Percentiles rank a stretch among this genome's conserved stretches.
These are phyloP conservation scores for Rhodinocichla rosea DNA, from an alignment of 2,113 vertebrate genomes.

Conservation along the genomic window DNA sequence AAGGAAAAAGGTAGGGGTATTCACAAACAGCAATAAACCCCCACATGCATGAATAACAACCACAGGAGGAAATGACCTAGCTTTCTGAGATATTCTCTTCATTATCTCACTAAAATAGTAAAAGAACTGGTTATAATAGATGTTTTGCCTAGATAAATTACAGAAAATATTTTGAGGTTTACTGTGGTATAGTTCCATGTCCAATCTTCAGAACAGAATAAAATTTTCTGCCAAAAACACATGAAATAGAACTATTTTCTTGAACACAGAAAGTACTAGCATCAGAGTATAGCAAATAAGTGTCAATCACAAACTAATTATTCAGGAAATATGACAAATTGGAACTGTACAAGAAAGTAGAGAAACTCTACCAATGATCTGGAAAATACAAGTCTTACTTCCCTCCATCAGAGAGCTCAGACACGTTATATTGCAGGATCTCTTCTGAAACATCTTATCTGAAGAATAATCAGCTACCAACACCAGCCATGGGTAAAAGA, in stretches of 20 bases:
- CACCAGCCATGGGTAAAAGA: not conserved
- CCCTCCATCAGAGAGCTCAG: not conserved
- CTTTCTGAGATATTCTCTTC: not conserved
- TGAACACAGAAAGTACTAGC: not conserved
- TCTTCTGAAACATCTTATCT: not conserved
- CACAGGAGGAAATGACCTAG: not conserved
- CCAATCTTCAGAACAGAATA: not conserved
- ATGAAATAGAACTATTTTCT: not conserved
- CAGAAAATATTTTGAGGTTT: not conserved
- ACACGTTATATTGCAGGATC: not conserved
- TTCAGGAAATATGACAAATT: not conserved
- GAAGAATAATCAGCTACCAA: not conserved
- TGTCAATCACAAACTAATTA: not conserved
- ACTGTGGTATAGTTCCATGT: not conserved
- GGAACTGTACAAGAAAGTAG: not conserved
- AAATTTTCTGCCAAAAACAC: not conserved
- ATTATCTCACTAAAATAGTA: not conserved
- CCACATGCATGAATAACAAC: not conserved
- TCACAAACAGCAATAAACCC: not conserved
- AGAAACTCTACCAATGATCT: not conserved
- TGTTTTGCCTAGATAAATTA: not conserved
- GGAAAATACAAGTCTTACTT: not conserved
- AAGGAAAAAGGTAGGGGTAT: not conserved
- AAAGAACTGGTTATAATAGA: not conserved
- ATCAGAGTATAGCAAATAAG: not conserved